Evolutionary conservation across 2,113 vertebrate species (phyloP).

Genomic region (Ranitomeya imitator): DNA sequence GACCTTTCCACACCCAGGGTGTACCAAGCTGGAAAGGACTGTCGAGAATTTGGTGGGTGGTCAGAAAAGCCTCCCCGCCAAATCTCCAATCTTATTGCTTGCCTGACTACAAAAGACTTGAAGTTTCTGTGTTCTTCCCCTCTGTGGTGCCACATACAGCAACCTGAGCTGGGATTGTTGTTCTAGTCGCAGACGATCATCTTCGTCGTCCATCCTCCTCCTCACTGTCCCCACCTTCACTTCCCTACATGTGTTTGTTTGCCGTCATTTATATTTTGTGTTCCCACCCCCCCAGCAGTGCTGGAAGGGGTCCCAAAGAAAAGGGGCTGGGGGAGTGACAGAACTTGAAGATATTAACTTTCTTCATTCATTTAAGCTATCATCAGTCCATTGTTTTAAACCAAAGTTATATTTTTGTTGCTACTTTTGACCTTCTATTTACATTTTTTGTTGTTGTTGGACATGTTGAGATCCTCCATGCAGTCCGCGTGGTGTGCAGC

Average conservation of each 20-base stretch:
- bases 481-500: conserved; percentile 36
- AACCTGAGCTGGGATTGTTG: conserved; percentile 8
- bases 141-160: conserved; percentile 47
- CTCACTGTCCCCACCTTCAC: neutral
- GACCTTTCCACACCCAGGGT: conserved; percentile 39
- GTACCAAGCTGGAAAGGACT: conserved; percentile 44
- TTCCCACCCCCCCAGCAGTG: conserved; percentile 58
- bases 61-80: neutral
- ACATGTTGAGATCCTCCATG: conserved; percentile 31
- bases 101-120: conserved; percentile 52
- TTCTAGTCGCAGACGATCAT: conserved; percentile 31
- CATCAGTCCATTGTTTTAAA: conserved; percentile 51
- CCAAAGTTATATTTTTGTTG: conserved; percentile 50
- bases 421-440: neutral
- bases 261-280: conserved; percentile 40
- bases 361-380: conserved; percentile 37
- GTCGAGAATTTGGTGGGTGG: conserved; percentile 10
- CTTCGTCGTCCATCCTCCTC: conserved; percentile 16
- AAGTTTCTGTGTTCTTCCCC: neutral
- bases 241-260: conserved; percentile 35
- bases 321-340: conserved; percentile 55
- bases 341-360: neutral
- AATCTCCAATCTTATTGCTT: conserved; percentile 27
- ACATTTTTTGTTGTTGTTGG: neutral
- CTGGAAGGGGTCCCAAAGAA: conserved; percentile 54